These are phyloP conservation scores for Stegophylla sp. DNA, from an alignment of 2,888 invertebrate species.

Conservation along the genomic window DNA sequence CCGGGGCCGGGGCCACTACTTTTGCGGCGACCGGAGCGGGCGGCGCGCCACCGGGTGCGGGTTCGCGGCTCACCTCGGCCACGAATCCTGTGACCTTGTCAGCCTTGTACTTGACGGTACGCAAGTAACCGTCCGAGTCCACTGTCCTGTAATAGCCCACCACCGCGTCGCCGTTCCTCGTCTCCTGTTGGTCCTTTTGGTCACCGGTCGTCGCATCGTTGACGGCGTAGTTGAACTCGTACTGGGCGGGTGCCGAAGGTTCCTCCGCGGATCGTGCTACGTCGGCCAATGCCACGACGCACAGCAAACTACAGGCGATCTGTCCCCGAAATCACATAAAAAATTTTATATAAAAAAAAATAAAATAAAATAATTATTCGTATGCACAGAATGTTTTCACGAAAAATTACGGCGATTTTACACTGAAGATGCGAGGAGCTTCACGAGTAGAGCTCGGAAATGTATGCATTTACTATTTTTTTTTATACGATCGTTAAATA, in stretches of 20 bases:
- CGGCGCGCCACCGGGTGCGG: neutral
- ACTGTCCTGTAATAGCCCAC: constrained; percentile 62
- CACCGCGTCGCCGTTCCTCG: constrained; percentile 62
- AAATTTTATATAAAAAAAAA: too few relatives aligned
- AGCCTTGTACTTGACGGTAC: constrained; percentile 62
- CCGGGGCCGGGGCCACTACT: neutral
- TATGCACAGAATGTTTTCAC: too few relatives aligned
- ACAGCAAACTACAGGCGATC: neutral
- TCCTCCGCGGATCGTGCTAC: constrained; percentile 49
- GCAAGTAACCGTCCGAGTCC: constrained; percentile 62
- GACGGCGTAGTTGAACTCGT: constrained; percentile 63
- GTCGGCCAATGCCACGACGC: neutral
- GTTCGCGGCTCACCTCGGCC: constrained; percentile 61
- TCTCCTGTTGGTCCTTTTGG: constrained; percentile 62
- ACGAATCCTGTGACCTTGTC: constrained; percentile 62
- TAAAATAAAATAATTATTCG: too few relatives aligned
- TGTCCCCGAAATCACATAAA: too few relatives aligned
- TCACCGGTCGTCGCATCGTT: constrained; percentile 62
- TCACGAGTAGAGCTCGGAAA: too few relatives aligned
- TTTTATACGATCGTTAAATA: too few relatives aligned
- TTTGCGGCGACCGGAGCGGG: neutral
- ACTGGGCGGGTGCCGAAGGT: constrained; percentile 59
- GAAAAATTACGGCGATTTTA: too few relatives aligned
- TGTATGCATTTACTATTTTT: too few relatives aligned
- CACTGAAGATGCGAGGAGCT: too few relatives aligned